Conservation (phyloP, 2,797 vertebrate species). For the Crenuchus spilurus region DNA sequence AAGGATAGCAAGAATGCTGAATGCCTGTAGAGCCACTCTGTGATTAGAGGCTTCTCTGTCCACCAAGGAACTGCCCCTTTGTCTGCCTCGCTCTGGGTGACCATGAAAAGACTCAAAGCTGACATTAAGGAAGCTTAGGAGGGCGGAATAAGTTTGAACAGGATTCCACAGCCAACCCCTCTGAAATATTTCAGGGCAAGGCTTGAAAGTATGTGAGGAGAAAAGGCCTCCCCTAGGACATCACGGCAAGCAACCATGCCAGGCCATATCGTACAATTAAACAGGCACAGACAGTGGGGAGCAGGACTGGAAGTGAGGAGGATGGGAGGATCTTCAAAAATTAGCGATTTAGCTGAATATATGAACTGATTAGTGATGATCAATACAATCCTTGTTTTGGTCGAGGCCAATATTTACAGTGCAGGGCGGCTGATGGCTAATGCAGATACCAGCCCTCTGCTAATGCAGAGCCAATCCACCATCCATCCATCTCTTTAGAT, state of each 20-base stretch:
- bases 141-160: conserved; percentile 11
- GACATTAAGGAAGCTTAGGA: not conserved
- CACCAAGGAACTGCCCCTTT: not conserved
- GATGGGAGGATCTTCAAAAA: too few species aligned
- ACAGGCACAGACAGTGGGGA: conserved; percentile 32
- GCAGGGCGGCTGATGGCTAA: too few species aligned
- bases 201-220: not conserved
- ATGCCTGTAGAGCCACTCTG: not conserved
- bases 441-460: too few species aligned
- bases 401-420: too few species aligned
- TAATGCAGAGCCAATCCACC: too few species aligned
- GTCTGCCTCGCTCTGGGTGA: not conserved
- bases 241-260: conserved; percentile 33
- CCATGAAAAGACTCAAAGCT: not conserved
- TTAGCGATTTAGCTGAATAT: too few species aligned
- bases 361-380: too few species aligned
- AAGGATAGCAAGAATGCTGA: not conserved
- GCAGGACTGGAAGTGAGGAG: not conserved
- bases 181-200: conserved; percentile 5
- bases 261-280: conserved; percentile 43
- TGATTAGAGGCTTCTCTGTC: not conserved
- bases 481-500: too few species aligned
- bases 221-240: conserved; percentile 10
- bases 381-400: too few species aligned
- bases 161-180: conserved; percentile 9